These are phyloP conservation scores for Andrena hattorfiana DNA, from an alignment of 2,888 invertebrate species.

Conservation along the genomic window DNA sequence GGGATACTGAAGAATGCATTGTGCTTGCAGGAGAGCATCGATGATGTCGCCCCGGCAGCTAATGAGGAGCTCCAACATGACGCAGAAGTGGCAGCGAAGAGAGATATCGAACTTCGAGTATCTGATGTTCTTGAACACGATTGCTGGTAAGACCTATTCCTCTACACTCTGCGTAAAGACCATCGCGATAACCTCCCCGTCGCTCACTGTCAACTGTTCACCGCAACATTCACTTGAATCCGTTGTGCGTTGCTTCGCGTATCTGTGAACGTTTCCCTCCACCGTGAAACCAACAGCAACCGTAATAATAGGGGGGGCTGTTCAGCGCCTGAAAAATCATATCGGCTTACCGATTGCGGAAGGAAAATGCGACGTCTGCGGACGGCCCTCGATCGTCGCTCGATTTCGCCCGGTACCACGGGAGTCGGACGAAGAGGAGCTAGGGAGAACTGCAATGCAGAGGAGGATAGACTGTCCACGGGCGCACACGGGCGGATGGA, in stretches of 20 bases:
- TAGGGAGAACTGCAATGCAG: constrained; percentile 68
- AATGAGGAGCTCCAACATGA: constrained; percentile 99
- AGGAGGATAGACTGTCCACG: constrained; percentile 76
- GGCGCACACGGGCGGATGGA: constrained; percentile 85
- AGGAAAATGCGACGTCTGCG: constrained; percentile 50
- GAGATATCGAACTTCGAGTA: constrained; percentile 99
- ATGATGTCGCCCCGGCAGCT: constrained; percentile 99
- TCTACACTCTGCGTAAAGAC: neutral
- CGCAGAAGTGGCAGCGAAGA: constrained; percentile 99
- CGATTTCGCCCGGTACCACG: constrained; percentile 37
- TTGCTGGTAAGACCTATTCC: constrained; percentile 91
- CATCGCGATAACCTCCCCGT: neutral
- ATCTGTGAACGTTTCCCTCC: neutral
- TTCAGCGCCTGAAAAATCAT: constrained; percentile 36
- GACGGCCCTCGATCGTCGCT: constrained; percentile 24
- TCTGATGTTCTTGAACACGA: constrained; percentile 99
- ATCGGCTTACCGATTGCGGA: constrained; percentile 56
- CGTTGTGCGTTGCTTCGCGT: neutral
- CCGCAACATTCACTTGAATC: neutral
- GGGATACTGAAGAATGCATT: neutral
- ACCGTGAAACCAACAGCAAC: neutral
- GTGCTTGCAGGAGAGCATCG: constrained; percentile 92
- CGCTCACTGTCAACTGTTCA: neutral
- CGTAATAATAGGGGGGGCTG: constrained; percentile 32
- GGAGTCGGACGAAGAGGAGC: constrained; percentile 43